Conservation (phyloP, 2,888 invertebrate species). For the Polyommatus iphigenia region DNA sequence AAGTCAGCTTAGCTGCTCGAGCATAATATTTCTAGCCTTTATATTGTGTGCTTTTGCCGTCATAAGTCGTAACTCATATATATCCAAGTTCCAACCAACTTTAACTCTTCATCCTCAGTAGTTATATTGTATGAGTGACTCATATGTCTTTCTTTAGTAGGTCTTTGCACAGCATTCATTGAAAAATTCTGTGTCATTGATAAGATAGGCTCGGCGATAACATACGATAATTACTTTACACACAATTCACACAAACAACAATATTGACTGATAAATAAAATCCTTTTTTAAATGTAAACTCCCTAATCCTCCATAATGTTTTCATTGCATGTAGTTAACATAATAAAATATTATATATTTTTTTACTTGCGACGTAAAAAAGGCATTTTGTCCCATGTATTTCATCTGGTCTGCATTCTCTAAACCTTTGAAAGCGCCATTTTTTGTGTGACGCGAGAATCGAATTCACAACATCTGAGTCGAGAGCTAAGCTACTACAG, state of each 20-base stretch:
- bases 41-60: too few species aligned
- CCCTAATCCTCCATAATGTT: neutral
- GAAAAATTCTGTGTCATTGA: slow-evolving; percentile 12
- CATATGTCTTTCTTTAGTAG: neutral
- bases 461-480: too few species aligned
- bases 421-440: too few species aligned
- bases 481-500: too few species aligned
- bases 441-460: too few species aligned
- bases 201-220: neutral
- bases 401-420: too few species aligned
- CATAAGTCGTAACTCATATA: too few species aligned
- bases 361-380: neutral
- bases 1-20: neutral
- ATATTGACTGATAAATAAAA: neutral
- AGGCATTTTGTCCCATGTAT: neutral
- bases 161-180: neutral
- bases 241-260: neutral
- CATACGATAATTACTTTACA: neutral
- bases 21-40: too few species aligned
- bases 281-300: neutral
- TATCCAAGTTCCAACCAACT: too few species aligned
- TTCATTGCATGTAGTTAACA: neutral
- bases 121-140: neutral
- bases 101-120: too few species aligned
- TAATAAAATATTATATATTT: neutral